Conservation (phyloP, 2,113 vertebrate genomes). For the Alectura lathami region DNA sequence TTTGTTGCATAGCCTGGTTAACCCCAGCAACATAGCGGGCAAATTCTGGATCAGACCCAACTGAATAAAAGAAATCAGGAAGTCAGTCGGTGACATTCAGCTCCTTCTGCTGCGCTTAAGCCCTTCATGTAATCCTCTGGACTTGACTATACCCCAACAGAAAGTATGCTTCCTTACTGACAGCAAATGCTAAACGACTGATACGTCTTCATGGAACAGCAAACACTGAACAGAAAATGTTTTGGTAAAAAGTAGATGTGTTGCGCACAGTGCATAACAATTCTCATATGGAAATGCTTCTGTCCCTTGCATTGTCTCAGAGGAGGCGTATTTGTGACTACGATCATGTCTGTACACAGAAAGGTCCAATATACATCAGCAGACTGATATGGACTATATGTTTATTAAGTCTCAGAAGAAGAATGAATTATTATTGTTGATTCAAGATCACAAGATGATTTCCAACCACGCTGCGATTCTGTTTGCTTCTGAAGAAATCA, state of each 20-base stretch:
- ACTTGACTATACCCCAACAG: conserved; percentile 49
- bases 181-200: conserved; percentile 35
- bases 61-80: conserved; percentile 73
- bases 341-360: fast-evolving
- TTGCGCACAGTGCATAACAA: neutral
- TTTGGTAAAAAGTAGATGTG: neutral
- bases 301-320: neutral
- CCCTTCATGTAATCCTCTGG: conserved; percentile 21
- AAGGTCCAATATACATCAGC: neutral
- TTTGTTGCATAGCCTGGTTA: conserved; percentile 98
- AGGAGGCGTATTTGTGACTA: neutral
- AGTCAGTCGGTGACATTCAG: conserved; percentile 69
- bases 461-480: neutral
- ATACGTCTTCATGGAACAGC: neutral
- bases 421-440: neutral
- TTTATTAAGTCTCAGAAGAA: neutral
- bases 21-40: conserved; percentile 97
- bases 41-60: conserved; percentile 98
- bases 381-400: neutral
- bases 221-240: neutral
- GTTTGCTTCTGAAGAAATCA: neutral
- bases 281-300: neutral
- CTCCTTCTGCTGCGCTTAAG: conserved; percentile 42
- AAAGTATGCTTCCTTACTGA: neutral
- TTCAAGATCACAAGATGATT: neutral